These are phyloP conservation scores for Ellobium chinense DNA, from an alignment of 2,888 invertebrate species.

Conservation along the genomic window DNA sequence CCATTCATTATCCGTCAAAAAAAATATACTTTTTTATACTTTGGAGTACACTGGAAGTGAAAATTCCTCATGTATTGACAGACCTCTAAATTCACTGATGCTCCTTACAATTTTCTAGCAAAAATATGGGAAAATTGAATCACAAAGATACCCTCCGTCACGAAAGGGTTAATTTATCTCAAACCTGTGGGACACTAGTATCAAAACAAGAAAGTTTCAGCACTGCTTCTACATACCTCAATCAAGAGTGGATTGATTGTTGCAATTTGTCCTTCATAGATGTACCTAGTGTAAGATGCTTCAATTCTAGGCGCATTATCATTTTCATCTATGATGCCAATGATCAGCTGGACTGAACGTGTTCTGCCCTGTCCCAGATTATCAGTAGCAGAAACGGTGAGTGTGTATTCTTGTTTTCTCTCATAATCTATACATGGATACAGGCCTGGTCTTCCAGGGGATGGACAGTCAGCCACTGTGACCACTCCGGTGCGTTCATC, in stretches of 20 bases:
- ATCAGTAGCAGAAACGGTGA: conserved; percentile 82
- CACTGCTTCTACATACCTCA: conserved; percentile 82
- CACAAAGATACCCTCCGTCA: no score
- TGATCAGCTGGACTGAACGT: conserved; percentile 77
- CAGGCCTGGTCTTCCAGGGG: conserved; percentile 56
- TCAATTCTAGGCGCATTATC: conserved; percentile 90
- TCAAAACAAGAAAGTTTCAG: no score
- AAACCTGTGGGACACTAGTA: no score
- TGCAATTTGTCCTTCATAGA: conserved; percentile 60
- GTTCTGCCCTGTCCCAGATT: conserved; percentile 86
- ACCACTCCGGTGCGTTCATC: conserved; percentile 91
- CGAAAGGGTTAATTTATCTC: no score
- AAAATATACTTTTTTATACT: no score
- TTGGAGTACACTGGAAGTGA: no score
- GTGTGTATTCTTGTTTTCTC: conserved; percentile 50
- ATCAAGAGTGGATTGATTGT: conserved; percentile 88
- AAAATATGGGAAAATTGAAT: no score
- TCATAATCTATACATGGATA: conserved; percentile 84
- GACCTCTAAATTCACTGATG: no score
- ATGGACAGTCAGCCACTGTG: conserved; percentile 83
- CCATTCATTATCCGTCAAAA: no score
- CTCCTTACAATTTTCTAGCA: no score
- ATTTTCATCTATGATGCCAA: conserved; percentile 87
- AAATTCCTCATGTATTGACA: no score
- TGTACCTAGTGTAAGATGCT: conserved; percentile 58